Conservation (phyloP, 2,888 invertebrate genomes). For the Theretra japonica region DNA sequence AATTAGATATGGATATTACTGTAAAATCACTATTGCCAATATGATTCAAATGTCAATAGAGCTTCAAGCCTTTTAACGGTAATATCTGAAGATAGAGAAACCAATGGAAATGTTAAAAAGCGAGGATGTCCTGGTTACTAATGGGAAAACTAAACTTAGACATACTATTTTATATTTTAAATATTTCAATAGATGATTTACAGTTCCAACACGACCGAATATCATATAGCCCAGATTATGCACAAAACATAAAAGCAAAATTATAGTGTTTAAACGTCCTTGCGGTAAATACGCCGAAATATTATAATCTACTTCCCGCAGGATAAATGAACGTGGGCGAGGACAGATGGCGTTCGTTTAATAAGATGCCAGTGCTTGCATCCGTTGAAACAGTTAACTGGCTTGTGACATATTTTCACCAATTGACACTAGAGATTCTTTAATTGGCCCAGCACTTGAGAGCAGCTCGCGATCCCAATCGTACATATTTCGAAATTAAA, state of each 20-base stretch:
- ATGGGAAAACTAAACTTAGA: too few relatives aligned
- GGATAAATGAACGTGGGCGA: slow-evolving; percentile 9
- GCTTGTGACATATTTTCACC: slow-evolving; percentile 38
- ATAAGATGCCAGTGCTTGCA: slow-evolving; percentile 18
- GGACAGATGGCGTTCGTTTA: slow-evolving; percentile 23
- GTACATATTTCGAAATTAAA: slow-evolving; percentile 3
- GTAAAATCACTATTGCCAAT: too few relatives aligned
- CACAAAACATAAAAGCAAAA: background rate
- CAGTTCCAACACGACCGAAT: background rate
- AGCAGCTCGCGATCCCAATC: slow-evolving; percentile 34
- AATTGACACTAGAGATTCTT: slow-evolving; percentile 37
- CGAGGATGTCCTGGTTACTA: too few relatives aligned
- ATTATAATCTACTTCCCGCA: background rate
- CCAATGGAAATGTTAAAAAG: too few relatives aligned
- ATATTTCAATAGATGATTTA: too few relatives aligned
- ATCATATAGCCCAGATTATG: background rate
- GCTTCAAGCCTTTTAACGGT: too few relatives aligned
- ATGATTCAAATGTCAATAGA: too few relatives aligned
- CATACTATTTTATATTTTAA: too few relatives aligned
- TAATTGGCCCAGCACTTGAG: slow-evolving; percentile 35
- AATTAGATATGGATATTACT: too few relatives aligned
- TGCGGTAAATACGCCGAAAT: slow-evolving; percentile 4
- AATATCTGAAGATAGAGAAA: too few relatives aligned
- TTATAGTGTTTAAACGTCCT: background rate
- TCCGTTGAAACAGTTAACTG: slow-evolving; percentile 26